Conservation (phyloP, 1,140 invertebrate species). For the Papilio glaucus region DNA sequence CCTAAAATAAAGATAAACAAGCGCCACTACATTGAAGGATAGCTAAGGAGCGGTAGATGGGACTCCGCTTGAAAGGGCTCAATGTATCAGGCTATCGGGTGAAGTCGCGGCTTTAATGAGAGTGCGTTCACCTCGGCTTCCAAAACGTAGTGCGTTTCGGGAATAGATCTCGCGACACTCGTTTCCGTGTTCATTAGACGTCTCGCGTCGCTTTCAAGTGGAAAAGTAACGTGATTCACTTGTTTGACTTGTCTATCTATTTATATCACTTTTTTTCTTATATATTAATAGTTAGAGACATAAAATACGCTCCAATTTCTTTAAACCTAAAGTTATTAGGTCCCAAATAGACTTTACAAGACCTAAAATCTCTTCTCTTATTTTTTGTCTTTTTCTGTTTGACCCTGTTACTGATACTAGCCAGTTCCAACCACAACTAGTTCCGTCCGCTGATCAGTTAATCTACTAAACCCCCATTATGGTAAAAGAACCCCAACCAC, state of each 20-base stretch:
- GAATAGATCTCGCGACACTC: conserved; percentile 59
- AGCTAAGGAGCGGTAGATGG: not conserved
- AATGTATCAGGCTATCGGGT: conserved; percentile 54
- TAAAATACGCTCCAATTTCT: no score
- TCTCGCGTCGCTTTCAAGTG: conserved; percentile 8
- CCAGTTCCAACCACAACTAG: no score
- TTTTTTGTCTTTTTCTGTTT: no score
- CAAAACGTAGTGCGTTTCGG: conserved; percentile 70
- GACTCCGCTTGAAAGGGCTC: conserved; percentile 40
- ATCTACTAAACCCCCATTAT: no score
- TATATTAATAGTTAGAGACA: no score
- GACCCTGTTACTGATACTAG: no score
- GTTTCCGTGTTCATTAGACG: conserved; percentile 67
- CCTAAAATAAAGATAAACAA: conserved; percentile 35
- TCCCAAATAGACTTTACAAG: no score
- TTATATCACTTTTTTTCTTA: not conserved
- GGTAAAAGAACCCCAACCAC: no score
- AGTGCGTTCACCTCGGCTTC: conserved; percentile 70
- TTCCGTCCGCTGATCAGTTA: no score
- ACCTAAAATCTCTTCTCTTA: no score
- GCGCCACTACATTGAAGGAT: conserved; percentile 25
- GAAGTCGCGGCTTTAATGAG: conserved; percentile 73
- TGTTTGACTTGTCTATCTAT: not conserved
- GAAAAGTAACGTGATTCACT: conserved; percentile 11
- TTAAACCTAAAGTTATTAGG: no score